Percentiles rank a stretch among this genome's conserved stretches.
Conservation (phyloP, 2,797 vertebrate genomes). For the Artibeus jamaicensis region DNA sequence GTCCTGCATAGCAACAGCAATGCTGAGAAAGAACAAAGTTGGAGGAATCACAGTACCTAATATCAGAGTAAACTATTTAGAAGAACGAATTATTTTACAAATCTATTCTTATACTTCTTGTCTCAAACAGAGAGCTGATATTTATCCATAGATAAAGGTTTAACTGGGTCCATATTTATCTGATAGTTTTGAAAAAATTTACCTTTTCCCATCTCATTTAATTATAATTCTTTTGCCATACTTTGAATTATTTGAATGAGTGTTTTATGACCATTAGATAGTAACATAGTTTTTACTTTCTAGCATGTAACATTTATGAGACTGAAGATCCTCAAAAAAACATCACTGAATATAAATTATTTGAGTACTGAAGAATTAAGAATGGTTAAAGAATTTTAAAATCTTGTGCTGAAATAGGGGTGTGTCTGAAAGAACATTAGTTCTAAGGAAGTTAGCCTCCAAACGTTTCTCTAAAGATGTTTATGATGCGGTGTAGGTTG, state of each 20-base stretch:
- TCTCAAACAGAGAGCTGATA: neutral
- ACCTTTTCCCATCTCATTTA: neutral
- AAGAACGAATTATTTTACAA: neutral
- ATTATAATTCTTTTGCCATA: neutral
- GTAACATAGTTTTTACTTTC: constrained; percentile 23
- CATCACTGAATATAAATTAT: neutral
- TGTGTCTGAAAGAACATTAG: neutral
- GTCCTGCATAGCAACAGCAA: too few relatives aligned
- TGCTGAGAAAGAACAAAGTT: too few relatives aligned
- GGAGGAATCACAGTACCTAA: too few relatives aligned
- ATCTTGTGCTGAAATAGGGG: neutral
- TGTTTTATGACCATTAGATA: neutral
- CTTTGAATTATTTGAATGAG: neutral
- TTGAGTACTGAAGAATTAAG: neutral
- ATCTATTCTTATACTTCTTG: neutral
- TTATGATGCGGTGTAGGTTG: neutral
- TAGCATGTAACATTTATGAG: neutral
- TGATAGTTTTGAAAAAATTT: neutral
- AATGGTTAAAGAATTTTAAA: neutral
- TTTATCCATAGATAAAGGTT: neutral
- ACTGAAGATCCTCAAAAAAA: neutral
- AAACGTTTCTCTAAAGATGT: neutral
- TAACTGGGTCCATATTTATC: neutral
- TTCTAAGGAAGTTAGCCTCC: neutral
- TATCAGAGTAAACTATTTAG: neutral